These are phyloP conservation scores for Pammene fasciana DNA, from an alignment of 2,888 invertebrate genomes.

Conservation along the genomic window DNA sequence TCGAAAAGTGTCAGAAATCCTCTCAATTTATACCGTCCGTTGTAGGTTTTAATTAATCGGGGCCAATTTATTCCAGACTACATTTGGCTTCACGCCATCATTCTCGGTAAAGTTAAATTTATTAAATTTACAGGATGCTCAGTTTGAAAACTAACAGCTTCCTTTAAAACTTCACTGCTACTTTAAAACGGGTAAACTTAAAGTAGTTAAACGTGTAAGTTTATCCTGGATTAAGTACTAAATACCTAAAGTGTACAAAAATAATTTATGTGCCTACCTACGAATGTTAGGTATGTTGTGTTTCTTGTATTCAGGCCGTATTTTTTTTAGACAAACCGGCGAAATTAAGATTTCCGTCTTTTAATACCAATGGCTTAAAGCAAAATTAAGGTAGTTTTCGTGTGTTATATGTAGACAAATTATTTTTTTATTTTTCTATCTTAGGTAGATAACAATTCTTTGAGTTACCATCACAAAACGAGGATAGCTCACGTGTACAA, in stretches of 20 bases:
- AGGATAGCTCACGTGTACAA: no score
- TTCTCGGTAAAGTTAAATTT: conserved; percentile 17
- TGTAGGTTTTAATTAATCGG: conserved; percentile 22
- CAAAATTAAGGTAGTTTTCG: no score
- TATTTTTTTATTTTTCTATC: no score
- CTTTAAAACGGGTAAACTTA: conserved; percentile 1
- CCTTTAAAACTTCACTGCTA: conserved; percentile 1
- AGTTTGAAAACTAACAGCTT: conserved; percentile 7
- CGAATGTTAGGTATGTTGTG: no score
- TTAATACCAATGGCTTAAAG: no score
- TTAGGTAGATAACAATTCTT: no score
- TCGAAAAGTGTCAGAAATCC: conserved; percentile 39
- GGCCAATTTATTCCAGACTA: conserved; percentile 26
- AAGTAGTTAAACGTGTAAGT: background rate
- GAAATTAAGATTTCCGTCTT: no score
- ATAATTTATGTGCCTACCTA: background rate
- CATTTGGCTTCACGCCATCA: conserved; percentile 27
- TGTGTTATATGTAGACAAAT: no score
- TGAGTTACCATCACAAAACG: no score
- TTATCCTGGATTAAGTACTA: background rate
- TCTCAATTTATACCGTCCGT: conserved; percentile 18
- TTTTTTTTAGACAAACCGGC: no score
- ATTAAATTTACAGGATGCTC: conserved; percentile 9
- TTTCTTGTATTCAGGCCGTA: no score
- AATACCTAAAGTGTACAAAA: background rate